Conservation (phyloP, 2,113 vertebrate species). For the Turdus rufiventris region DNA sequence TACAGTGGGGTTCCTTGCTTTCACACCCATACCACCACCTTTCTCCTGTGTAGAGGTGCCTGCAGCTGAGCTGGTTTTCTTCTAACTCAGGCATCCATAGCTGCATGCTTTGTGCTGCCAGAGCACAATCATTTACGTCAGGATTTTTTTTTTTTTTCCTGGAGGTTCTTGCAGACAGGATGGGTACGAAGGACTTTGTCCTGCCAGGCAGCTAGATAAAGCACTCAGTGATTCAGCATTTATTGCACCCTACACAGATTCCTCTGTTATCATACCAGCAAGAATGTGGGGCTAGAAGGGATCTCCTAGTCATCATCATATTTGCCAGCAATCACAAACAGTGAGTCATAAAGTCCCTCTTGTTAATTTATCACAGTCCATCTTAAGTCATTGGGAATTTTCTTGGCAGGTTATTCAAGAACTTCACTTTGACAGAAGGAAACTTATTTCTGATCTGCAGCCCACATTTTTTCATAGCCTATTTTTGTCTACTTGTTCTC, state of each 20-base stretch:
- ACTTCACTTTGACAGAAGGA: conserved; percentile 38
- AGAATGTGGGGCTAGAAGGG: conserved; percentile 42
- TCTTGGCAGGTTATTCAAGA: conserved; percentile 54
- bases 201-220: conserved; percentile 35
- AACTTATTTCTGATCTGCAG: conserved; percentile 49
- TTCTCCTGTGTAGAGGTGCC: not conserved
- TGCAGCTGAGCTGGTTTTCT: not conserved
- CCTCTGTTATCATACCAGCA: conserved; percentile 38
- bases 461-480: conserved; percentile 48
- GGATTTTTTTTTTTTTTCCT: not conserved
- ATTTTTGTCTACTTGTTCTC: conserved; percentile 54
- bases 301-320: conserved; percentile 40
- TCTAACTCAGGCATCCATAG: not conserved
- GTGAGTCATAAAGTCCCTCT: conserved; percentile 43
- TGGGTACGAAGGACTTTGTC: not conserved
- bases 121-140: not conserved
- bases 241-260: not conserved
- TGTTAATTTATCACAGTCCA: conserved; percentile 47
- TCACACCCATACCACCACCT: not conserved
- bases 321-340: conserved; percentile 10
- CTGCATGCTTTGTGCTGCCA: not conserved
- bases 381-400: conserved; percentile 32
- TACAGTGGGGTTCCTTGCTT: not conserved
- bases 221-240: conserved; percentile 45
- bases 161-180: not conserved